Percentiles rank a stretch among this genome's conserved stretches.
These are phyloP conservation scores for Pachycephus smyrnensis DNA, from an alignment of 2,888 invertebrate species.

Conservation along the genomic window DNA sequence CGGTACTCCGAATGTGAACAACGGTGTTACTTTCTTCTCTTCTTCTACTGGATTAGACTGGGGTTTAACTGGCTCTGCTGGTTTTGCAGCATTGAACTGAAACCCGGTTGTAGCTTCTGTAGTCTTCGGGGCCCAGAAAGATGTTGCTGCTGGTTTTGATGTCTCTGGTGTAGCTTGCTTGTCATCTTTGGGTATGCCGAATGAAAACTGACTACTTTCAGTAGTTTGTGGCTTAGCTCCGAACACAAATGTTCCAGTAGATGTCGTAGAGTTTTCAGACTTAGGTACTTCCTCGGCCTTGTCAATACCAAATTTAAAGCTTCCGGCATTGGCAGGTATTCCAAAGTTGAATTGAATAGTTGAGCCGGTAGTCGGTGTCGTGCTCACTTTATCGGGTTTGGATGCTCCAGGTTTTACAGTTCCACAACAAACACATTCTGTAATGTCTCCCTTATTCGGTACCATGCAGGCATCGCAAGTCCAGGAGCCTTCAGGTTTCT, in stretches of 20 bases:
- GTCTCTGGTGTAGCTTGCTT: conserved; percentile 15
- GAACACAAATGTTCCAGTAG: conserved; percentile 62
- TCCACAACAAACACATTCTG: conserved; percentile 72
- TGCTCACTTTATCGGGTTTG: conserved; percentile 15
- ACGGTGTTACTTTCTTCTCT: conserved; percentile 23
- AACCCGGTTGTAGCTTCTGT: conserved; percentile 25
- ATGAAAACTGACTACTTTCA: conserved; percentile 43
- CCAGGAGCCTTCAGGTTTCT: conserved; percentile 69
- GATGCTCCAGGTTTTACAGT: conserved; percentile 69
- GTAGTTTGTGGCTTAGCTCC: conserved; percentile 48
- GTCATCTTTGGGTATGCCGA: conserved; percentile 44
- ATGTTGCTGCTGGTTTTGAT: conserved; percentile 30
- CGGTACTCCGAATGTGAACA: conserved; percentile 42
- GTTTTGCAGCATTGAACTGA: conserved; percentile 20
- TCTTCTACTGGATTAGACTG: conserved; percentile 9
- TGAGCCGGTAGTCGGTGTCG: conserved; percentile 22
- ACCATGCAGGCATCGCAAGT: conserved; percentile 72
- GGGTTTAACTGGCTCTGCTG: neutral
- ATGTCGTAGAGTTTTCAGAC: conserved; percentile 27
- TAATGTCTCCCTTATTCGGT: conserved; percentile 66
- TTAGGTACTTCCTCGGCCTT: conserved; percentile 53
- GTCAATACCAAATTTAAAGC: conserved; percentile 69
- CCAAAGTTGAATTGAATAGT: conserved; percentile 52
- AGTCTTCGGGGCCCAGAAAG: conserved; percentile 35
- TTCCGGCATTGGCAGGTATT: conserved; percentile 41